Percentiles rank a stretch among this genome's conserved stretches.
These are phyloP conservation scores for Pharmacophagus antenor DNA, from an alignment of 2,888 invertebrate genomes.

Conservation along the genomic window DNA sequence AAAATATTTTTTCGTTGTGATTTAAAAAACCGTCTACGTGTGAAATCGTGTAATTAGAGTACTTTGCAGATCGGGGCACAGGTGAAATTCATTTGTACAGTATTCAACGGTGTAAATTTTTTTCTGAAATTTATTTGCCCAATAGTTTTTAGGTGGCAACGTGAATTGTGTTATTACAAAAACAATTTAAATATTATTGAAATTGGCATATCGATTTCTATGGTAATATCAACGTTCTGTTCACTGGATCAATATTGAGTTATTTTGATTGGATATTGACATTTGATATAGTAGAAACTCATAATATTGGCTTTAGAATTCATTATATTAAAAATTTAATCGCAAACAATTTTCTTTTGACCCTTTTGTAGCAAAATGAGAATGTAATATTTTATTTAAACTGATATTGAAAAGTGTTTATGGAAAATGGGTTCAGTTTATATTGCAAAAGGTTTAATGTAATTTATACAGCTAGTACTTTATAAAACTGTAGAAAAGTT, in stretches of 20 bases:
- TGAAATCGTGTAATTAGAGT: too few relatives aligned
- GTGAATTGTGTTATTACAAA: background rate
- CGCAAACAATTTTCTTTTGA: background rate
- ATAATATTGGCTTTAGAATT: background rate
- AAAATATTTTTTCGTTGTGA: too few relatives aligned
- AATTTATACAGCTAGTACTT: too few relatives aligned
- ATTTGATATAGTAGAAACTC: slow-evolving; percentile 1
- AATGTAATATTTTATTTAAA: background rate
- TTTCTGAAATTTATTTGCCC: too few relatives aligned
- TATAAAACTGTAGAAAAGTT: background rate
- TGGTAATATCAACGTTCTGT: background rate
- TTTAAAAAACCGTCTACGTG: too few relatives aligned
- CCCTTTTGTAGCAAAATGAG: background rate
- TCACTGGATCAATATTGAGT: slow-evolving; percentile 3
- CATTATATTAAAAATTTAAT: background rate
- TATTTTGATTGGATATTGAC: background rate
- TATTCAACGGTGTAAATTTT: too few relatives aligned
- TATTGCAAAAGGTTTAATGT: too few relatives aligned
- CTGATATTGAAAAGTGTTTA: background rate
- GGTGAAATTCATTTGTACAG: too few relatives aligned
- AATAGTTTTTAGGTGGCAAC: too few relatives aligned
- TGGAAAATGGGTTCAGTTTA: too few relatives aligned
- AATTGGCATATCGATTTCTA: background rate
- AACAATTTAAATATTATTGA: background rate
- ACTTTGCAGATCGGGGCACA: too few relatives aligned